Evolutionary conservation across 2,888 invertebrate species (phyloP).

Genomic region (Drosophila atripex): DNA sequence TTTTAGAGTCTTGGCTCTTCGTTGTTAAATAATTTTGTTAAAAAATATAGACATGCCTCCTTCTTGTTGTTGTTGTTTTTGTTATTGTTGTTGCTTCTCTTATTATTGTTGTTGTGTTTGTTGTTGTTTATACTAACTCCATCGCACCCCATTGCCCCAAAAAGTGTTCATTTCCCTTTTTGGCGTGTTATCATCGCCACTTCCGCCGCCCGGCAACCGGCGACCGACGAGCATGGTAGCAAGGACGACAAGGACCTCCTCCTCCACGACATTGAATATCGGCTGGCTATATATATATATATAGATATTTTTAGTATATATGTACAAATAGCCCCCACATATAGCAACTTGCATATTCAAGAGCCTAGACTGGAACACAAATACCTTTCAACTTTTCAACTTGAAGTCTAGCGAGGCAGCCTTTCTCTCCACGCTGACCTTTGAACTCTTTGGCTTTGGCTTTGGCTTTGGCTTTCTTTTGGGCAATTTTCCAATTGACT

Average conservation of each 20-base stretch:
- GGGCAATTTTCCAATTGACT: conserved; percentile 3
- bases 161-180: conserved; percentile 79
- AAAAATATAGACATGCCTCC: conserved; percentile 2
- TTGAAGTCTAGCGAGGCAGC: conserved; percentile 40
- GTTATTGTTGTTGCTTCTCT: conserved; percentile 2
- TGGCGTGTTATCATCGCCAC: conserved; percentile 77
- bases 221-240: conserved; percentile 34
- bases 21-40: background rate
- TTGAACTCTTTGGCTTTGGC: background rate
- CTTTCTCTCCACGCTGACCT: background rate
- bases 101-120: conserved; percentile 18
- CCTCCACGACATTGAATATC: conserved; percentile 54
- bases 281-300: background rate
- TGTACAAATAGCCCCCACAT: background rate
- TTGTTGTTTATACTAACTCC: conserved; percentile 51
- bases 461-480: conserved; percentile 2
- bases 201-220: conserved; percentile 47
- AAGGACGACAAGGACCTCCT: conserved; percentile 1
- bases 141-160: conserved; percentile 57
- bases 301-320: background rate
- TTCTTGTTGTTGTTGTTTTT: background rate
- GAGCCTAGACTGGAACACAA: conserved; percentile 7
- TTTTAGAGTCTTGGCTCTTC: background rate
- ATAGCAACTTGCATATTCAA: background rate
- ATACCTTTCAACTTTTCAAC: conserved; percentile 47